Evolutionary conservation across 35 echinoderm and acorn worm species (phyloP), one percentile per base, ranked within the genome.

Genomic region (Strongylocentrotus purpuratus): DNA sequence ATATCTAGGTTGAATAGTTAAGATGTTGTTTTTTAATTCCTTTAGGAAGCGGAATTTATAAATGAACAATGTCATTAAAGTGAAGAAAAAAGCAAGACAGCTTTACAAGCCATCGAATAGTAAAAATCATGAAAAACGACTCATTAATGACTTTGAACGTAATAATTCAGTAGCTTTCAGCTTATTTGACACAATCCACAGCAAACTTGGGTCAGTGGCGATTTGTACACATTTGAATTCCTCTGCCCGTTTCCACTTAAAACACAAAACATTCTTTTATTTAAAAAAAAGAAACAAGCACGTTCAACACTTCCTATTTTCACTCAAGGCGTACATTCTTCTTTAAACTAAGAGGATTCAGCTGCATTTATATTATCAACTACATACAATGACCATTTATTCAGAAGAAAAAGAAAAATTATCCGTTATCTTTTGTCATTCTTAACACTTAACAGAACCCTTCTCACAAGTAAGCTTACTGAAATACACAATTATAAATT

Each of bases 281-380:
- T 70, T 22, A 78, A 78, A 78, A 71, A 55, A 11, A 13, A 55
- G 28, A 78, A 78, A 78, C 65, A 78, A 78, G 65, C 65, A 78
- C 65, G 65, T 78, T 78, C 65, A 78, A 78, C 65, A 78, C 25
- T 78, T 78, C 65, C 65, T 78, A 78, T 28, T 59, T 58, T 89
- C 45, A 89, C 45, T 89, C 87, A 89, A 89, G 87, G 87, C 45
- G 32, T 89, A 89, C 87, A 89, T 89, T 89, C 87, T 89, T 89
- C 87, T 89, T 46, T 35, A 89, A 59, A 78, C 65, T 78, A 78
- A 78, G 22, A 33, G 87, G 87, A 89, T 45, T 89, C 87, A 89
- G 87, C 87, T 89, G 87, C 87, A 78, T 55, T 86, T 86, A 86
- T 31, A 89, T 41, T 89, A 89, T 89, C 15, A 41, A 89, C 87